Percentiles rank a stretch among this genome's conserved stretches.
Conservation (phyloP, 2,113 vertebrate species). For the Ictalurus punctatus region DNA sequence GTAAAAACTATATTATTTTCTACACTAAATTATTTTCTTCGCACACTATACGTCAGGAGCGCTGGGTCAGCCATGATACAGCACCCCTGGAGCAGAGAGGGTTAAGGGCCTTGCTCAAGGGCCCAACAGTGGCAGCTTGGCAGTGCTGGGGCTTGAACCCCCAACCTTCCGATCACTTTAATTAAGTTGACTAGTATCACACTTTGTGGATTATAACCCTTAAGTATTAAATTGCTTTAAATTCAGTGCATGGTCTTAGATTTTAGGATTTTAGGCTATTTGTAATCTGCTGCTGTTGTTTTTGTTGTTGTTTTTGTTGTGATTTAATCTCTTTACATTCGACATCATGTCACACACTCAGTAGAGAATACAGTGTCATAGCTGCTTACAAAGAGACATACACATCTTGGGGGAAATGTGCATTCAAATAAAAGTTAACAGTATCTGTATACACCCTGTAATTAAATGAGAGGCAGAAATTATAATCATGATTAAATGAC, state of each 20-base stretch:
- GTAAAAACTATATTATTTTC: too few species aligned
- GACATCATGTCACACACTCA: neutral
- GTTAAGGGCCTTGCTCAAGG: too few species aligned
- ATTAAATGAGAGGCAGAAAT: conserved; percentile 9
- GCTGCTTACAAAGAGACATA: neutral
- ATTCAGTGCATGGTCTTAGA: neutral
- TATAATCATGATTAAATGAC: neutral
- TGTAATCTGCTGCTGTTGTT: neutral
- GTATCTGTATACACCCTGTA: neutral
- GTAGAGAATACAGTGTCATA: neutral
- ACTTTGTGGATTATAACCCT: neutral
- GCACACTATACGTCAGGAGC: too few species aligned
- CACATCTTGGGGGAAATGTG: neutral
- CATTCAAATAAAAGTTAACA: too few species aligned
- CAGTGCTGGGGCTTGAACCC: too few species aligned
- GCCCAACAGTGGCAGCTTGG: too few species aligned
- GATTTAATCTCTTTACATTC: neutral
- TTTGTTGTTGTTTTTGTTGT: neutral
- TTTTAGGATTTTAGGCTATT: neutral
- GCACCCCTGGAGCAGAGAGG: too few species aligned
- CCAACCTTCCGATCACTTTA: neutral
- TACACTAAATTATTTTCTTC: too few species aligned
- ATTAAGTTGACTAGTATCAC: neutral
- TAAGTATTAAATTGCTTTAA: neutral
- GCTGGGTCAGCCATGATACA: too few species aligned